Conservation (phyloP, 2,113 vertebrate species). For the Petrocephalus microphthalmus region DNA sequence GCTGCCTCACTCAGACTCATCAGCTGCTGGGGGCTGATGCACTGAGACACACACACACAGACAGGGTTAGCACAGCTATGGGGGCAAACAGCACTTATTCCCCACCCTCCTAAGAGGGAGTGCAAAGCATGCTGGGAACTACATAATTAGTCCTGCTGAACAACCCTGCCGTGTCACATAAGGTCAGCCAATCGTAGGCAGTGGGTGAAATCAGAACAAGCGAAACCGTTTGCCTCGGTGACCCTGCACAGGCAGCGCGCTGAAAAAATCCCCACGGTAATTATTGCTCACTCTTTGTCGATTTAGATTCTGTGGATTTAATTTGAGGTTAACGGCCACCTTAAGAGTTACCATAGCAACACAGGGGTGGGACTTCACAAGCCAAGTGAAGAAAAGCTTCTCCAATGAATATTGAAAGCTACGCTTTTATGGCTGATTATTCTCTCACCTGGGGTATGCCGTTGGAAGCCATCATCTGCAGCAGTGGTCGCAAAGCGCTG, state of each 20-base stretch:
- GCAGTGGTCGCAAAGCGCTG: conserved; percentile 81
- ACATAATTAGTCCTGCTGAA: not conserved
- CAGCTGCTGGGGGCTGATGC: conserved; percentile 81
- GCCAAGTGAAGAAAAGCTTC: not conserved
- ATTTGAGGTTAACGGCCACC: not conserved
- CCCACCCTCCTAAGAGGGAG: not conserved
- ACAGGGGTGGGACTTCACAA: not conserved
- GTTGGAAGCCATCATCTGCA: conserved; percentile 87
- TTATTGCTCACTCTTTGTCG: not conserved
- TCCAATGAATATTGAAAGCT: not conserved
- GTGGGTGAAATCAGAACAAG: not conserved
- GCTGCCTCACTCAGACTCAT: conserved; percentile 76
- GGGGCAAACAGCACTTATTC: not conserved
- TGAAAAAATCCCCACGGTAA: not conserved
- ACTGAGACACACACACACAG: conserved; percentile 61
- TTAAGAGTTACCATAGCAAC: not conserved
- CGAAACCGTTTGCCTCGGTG: not conserved
- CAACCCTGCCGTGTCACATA: not conserved
- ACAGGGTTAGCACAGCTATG: not conserved
- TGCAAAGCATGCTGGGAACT: not conserved
- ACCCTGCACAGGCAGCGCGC: not conserved
- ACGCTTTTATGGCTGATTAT: not conserved
- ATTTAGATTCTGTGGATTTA: not conserved
- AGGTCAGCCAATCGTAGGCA: not conserved
- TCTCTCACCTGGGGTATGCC: conserved; percentile 79